A percentile compares a stretch with the other conserved stretches of the same genome.
phyloP scores from a whole-genome alignment of 1,140 invertebrate genomes.

The Bombus polaris region DNA sequence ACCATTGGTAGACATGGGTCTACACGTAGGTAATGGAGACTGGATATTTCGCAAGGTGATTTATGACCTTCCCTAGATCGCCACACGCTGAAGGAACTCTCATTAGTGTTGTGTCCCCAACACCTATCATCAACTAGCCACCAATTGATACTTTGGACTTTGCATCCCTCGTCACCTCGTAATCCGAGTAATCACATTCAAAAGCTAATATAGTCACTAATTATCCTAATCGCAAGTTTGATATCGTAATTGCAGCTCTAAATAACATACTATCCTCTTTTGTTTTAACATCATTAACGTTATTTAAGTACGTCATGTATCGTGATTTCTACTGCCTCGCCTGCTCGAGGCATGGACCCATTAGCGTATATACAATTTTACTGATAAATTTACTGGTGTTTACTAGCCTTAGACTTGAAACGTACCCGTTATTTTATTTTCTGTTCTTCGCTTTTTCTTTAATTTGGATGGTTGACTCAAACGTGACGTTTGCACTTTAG shows the following conservation, averaged over 20 bases:
- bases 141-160: neutral
- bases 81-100: neutral
- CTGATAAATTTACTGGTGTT: too few relatives aligned
- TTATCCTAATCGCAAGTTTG: neutral
- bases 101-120: neutral
- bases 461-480: too few relatives aligned
- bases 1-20: neutral
- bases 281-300: neutral
- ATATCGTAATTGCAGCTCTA: neutral
- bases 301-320: too few relatives aligned
- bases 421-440: too few relatives aligned
- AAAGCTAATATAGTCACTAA: neutral
- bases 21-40: neutral
- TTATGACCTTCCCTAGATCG: neutral
- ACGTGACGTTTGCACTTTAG: too few relatives aligned
- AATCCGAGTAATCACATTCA: neutral
- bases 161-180: neutral
- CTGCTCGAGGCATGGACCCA: too few relatives aligned
- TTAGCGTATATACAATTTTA: too few relatives aligned
- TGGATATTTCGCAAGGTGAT: neutral
- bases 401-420: too few relatives aligned
- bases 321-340: too few relatives aligned
- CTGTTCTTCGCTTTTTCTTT: too few relatives aligned
- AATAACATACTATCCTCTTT: neutral
- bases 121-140: neutral